A percentile compares a stretch with the other conserved stretches of the same genome.
Evolutionary conservation across 2,797 vertebrate genomes (phyloP).

Genomic region (Halcyon badia): DNA sequence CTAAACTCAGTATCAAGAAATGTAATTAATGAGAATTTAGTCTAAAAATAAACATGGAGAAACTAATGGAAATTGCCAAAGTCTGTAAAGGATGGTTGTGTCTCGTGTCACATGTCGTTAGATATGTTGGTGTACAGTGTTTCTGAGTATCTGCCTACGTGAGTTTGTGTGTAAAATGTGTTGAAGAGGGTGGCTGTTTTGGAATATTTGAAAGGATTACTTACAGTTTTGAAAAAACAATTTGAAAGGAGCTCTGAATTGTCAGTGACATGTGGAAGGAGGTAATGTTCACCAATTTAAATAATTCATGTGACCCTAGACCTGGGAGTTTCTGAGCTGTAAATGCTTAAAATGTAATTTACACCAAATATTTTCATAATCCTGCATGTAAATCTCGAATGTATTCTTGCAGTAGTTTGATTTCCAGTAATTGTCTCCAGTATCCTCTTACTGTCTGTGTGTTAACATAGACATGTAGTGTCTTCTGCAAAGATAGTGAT

Average conservation of each 20-base stretch:
- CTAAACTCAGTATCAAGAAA: background rate
- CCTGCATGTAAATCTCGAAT: background rate
- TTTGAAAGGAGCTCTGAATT: background rate
- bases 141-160: background rate
- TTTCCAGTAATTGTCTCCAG: background rate
- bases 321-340: background rate
- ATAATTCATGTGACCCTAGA: background rate
- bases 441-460: background rate
- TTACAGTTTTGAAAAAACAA: background rate
- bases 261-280: background rate
- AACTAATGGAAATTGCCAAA: background rate
- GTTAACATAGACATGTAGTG: background rate
- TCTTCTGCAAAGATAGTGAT: background rate
- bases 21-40: background rate
- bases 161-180: background rate
- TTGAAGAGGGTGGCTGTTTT: background rate
- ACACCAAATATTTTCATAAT: background rate
- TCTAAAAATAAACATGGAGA: background rate
- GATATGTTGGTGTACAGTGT: background rate
- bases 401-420: background rate
- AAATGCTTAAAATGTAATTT: background rate
- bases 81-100: background rate
- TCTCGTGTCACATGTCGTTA: background rate
- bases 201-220: background rate
- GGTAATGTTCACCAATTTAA: background rate